Base-by-base conservation (phyloP, 2,113 vertebrate species). In the Gallinago undulata region DNA sequence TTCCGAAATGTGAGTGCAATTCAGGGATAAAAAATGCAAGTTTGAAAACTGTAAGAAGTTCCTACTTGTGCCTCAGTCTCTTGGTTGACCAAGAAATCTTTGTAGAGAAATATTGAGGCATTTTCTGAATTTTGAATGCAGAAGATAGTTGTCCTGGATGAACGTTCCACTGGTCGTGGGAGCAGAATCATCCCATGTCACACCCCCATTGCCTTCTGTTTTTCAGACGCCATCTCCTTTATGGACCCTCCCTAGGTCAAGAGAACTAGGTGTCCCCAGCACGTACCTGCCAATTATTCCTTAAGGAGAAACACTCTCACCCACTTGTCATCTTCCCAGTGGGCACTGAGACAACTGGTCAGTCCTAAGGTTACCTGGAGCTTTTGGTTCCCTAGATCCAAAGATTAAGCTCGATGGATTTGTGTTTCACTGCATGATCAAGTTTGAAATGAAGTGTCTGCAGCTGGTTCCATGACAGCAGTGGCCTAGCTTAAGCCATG, bases 161-260 rank as follows among this genome's bases (percentile, higher is more conserved):
- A 66, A 51, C 7, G 9, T 73, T 60, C 47, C 1, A 1, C 43
- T 3, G 4, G 41, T 18, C 1, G 2, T 39, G 22, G 57, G 41
- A 77, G n/a, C 30, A 75, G 30, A 86, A 76, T 45, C 1, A 0
- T 24, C 22, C 66, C 1, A 1, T 57, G 59, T 77, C 22, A 25
- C 2, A 2, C 33, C 48, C 60, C 66, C 21, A 18, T 27, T 24
- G 81, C 25, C 10, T 37, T 77, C 60, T 39, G 13, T 62, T 73
- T 51, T 60, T 73, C 60, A 74, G 41, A 43, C 10, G 7, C 28
- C 1, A 1, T 22, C 9, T 87, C 45, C 45, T 78, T 74, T 43
- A 66, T 1, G 2, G 19, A 59, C 14, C 28, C 30, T 48, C 25
- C 19, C 24, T 30, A 57, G 37, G 17, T 63, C 30, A 12, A 37